These are phyloP conservation scores for Melozone crissalis DNA, from an alignment of 2,113 vertebrate species.

Conservation along the genomic window DNA sequence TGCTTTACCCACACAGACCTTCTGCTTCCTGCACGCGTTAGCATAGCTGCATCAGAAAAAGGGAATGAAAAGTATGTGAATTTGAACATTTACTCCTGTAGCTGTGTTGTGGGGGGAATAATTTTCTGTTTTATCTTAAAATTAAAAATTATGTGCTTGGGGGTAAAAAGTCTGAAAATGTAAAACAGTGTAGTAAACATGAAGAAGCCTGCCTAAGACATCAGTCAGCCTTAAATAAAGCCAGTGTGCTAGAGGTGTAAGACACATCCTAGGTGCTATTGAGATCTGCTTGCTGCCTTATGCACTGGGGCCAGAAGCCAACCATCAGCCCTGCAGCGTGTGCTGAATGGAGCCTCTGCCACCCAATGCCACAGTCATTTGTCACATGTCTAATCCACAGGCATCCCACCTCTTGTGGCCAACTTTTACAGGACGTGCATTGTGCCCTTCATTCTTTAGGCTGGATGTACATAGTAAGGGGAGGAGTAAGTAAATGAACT, in stretches of 20 bases:
- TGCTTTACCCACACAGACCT: not conserved
- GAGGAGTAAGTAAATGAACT: not conserved
- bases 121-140: not conserved
- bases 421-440: not conserved
- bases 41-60: not conserved
- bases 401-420: not conserved
- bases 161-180: not conserved
- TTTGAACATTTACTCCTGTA: not conserved
- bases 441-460: not conserved
- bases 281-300: not conserved
- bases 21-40: accelerated
- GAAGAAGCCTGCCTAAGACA: not conserved
- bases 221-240: not conserved
- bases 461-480: accelerated
- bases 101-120: not conserved
- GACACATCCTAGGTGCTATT: not conserved
- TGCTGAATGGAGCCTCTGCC: not conserved
- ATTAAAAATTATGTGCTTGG: not conserved
- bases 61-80: not conserved
- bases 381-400: not conserved
- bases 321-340: accelerated
- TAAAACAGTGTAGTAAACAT: not conserved
- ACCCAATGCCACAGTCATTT: not conserved
- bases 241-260: not conserved
- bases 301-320: not conserved